Base-by-base conservation (phyloP, 2,113 vertebrate species). In the Bujurquina vittata region DNA sequence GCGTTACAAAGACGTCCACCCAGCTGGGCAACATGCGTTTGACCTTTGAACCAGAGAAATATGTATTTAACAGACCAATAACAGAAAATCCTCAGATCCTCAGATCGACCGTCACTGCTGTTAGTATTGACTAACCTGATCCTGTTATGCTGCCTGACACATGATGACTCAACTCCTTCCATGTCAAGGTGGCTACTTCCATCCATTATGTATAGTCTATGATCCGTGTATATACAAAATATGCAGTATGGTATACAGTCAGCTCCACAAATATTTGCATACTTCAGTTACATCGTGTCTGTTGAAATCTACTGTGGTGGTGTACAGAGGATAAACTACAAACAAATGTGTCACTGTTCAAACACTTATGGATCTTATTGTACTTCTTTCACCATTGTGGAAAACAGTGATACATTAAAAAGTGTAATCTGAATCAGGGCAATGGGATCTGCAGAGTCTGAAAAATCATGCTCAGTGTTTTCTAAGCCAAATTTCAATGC, bases 151-250 rank as follows among this genome's bases (percentile, higher is more conserved):
- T 33, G 33, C 58, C 29, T 40, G 62, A 61, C 60, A 72, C 81
- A 55, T 56, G 57, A 84, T 81, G 79, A 83, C 81, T 87, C 43
- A 85, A 11, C 65, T 54, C 56, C 29, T 62, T 56, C 46, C 22
- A 67, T 29, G 63, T 43, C 61, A 23, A 40, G 12, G n/a, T 65
- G 61, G 35, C 61, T 15, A 65, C 61, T 65, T n/a, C 17, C 22
- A 49, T 49, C 22, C 46, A 29, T 67, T 67, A 67, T 67, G 15
- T 2, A 1, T 3, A 49, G 22, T 67, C 40, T 29, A 11, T 40
- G 63, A 67, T 67, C 63, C 18, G 40, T 67, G 18, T 67, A 40
- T 22, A 67, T 40, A 67, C 40, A 26, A 46, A 49, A 10, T 14
- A 46, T 46, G n/a, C 62, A 23, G 37, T 43, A 17, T 67, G 37